phyloP scores from a whole-genome alignment of 2,113 vertebrate species.

The Chaetodon auriga region DNA sequence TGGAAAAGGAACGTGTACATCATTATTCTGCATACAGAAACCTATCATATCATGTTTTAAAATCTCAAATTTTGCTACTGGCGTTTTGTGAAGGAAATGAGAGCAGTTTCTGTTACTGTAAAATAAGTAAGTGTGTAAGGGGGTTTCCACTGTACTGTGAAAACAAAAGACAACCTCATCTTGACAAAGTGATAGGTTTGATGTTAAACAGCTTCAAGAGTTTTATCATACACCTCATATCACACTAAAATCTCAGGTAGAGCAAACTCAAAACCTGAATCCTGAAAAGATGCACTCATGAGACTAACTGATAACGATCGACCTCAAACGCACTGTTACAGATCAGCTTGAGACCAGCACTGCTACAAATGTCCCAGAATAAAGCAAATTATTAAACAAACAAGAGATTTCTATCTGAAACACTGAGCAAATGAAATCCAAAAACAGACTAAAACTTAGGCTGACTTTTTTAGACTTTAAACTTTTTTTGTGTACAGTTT shows the following conservation, averaged over 20 bases:
- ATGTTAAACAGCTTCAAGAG: slow-evolving; percentile 5
- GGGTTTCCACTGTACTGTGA: background rate
- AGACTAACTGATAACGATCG: slow-evolving; percentile 15
- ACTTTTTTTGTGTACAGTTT: background rate
- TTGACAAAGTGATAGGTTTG: fast-evolving
- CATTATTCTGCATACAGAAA: background rate
- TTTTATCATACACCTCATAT: background rate
- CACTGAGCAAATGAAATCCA: background rate
- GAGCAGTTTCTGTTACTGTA: background rate
- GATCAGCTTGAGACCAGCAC: slow-evolving; percentile 11
- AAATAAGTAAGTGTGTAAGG: too few relatives aligned
- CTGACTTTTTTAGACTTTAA: too few relatives aligned
- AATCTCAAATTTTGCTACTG: background rate
- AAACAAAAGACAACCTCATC: background rate
- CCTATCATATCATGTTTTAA: background rate
- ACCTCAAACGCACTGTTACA: slow-evolving; percentile 9
- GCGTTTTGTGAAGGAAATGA: background rate
- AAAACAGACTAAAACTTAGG: background rate
- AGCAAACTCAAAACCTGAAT: background rate
- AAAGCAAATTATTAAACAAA: slow-evolving; percentile 27
- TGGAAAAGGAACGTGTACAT: background rate
- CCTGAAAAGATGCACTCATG: background rate
- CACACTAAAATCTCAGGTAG: background rate
- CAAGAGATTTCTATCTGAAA: slow-evolving; percentile 25
- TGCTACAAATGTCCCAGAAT: background rate